Evolutionary conservation across 2,113 vertebrate species (phyloP), one percentile per base, ranked within the genome.

Genomic region (Dicerorhinus sumatrensis): DNA sequence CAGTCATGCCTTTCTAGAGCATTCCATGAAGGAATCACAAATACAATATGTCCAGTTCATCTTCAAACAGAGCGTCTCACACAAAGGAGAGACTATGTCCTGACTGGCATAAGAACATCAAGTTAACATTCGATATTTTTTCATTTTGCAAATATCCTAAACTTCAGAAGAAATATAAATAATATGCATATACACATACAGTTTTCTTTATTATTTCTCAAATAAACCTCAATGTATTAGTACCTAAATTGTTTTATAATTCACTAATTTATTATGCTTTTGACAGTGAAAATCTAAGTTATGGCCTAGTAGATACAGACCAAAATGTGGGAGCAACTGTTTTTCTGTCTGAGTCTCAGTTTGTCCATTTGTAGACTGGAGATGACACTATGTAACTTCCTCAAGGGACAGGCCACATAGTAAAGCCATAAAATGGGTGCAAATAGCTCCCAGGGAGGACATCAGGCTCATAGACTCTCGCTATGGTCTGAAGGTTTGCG

Each of bases 101-200:
- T 29, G 39, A 54, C 29, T 56, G 69, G 14, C 31, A 29, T 23
- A 58, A 67, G 20, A 69, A 90, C 3, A 82, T 58, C 5, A 51
- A 89, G 46, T 46, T 25, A 90, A 51, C 70, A 31, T 46, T 56
- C 29, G 20, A 65, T 29, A 16, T n/a, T 58, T 80, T 62, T 84
- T 90, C n/a, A 72, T 79, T 92, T 90, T 90, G 21, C 80, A 87
- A 73, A 75, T 79, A 87, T 63, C 13, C 70, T 83, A 88, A 84
- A n/a, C 17, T 29, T 83, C 25, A 51, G 33, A 94, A 94, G 48
- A 95, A 89, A 83, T 31, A 77, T 17, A 82, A 92, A 84, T 58
- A 16, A 56, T 33, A 6, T 42, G 0, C 4, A 72, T 18, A 46
- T 13, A 70, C n/a, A 39, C 8, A 4, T 23, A 33, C 6, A 51